A percentile compares a stretch with the other conserved stretches of the same genome.
Evolutionary conservation across 2,888 invertebrate species (phyloP).

Genomic region (Thumatha senex): DNA sequence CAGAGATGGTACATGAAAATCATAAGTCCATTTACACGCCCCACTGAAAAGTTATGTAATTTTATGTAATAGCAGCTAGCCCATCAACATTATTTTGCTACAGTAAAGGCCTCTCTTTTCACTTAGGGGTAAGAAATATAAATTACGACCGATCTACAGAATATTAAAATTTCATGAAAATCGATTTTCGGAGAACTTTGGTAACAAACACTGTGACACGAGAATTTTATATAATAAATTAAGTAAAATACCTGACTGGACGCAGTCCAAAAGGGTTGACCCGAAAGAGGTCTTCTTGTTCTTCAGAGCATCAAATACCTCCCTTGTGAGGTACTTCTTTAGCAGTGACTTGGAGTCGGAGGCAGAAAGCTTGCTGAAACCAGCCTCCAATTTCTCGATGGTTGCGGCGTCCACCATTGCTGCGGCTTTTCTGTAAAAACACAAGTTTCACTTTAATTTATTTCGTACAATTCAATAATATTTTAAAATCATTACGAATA

Average conservation of each 20-base stretch:
- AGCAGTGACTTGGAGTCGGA: constrained; percentile 97
- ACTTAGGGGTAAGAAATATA: too few species aligned
- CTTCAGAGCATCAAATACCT: constrained; percentile 95
- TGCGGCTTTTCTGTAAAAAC: constrained; percentile 87
- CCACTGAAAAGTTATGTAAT: too few species aligned
- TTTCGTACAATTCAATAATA: constrained; percentile 7
- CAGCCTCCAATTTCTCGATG: constrained; percentile 95
- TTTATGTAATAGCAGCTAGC: too few species aligned
- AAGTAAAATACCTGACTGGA: constrained; percentile 96
- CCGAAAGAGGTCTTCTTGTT: constrained; percentile 97
- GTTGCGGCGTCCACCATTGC: constrained; percentile 96
- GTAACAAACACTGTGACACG: too few species aligned
- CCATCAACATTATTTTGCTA: too few species aligned
- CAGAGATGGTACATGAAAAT: too few species aligned
- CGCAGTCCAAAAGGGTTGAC: constrained; percentile 95
- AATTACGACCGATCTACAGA: too few species aligned
- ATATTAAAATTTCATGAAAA: too few species aligned
- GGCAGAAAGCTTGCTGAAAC: constrained; percentile 92
- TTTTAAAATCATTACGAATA: constrained; percentile 14
- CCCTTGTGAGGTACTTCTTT: constrained; percentile 97
- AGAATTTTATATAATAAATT: too few species aligned
- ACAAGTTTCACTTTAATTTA: constrained; percentile 15
- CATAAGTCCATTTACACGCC: too few species aligned
- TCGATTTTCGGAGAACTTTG: too few species aligned
- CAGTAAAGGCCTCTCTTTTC: too few species aligned